Conservation (phyloP, 1,140 invertebrate species). For the Neotoxoptera formosana region DNA sequence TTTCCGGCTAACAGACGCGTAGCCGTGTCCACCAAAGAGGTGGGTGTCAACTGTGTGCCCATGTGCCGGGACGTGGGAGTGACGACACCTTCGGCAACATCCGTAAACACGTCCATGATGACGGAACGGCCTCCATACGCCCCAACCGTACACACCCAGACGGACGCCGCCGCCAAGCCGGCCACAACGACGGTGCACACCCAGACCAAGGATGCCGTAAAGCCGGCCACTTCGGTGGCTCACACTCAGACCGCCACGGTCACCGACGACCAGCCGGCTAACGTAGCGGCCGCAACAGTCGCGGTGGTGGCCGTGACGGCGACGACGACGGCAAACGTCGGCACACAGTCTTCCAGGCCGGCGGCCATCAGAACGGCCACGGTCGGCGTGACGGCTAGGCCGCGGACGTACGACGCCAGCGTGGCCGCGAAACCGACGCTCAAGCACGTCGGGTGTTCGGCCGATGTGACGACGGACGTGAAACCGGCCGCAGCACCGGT, state of each 20-base stretch:
- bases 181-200: background rate
- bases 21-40: slow-evolving; percentile 29
- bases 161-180: background rate
- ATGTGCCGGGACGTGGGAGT: slow-evolving; percentile 73
- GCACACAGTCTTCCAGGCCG: slow-evolving; percentile 11
- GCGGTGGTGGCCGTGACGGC: background rate
- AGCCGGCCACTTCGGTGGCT: background rate
- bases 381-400: slow-evolving; percentile 22
- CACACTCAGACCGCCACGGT: background rate
- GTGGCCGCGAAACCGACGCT: background rate
- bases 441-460: slow-evolving; percentile 39
- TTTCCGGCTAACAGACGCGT: background rate
- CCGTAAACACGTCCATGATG: background rate
- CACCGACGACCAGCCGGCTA: background rate
- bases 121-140: background rate
- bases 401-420: slow-evolving; percentile 37
- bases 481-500: background rate
- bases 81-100: slow-evolving; percentile 60
- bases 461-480: background rate
- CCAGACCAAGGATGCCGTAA: background rate
- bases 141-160: background rate
- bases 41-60: slow-evolving; percentile 67
- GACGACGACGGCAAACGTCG: background rate
- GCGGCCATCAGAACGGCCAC: background rate
- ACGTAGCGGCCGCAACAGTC: background rate